Base-by-base conservation (phyloP, 2,888 invertebrate genomes). In the Lycaena phlaeas region DNA sequence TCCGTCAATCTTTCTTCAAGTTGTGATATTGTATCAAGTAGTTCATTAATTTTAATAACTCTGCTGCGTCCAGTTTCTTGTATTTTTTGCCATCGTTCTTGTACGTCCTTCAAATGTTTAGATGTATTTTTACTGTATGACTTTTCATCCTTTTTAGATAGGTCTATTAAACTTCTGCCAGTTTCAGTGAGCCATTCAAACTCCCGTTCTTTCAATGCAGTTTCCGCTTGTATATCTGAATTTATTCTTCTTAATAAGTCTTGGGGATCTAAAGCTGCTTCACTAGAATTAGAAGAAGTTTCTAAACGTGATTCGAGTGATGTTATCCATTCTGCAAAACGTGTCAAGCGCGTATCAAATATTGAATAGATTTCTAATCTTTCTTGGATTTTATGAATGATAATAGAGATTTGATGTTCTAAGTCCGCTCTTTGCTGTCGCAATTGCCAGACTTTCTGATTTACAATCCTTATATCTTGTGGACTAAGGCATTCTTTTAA, bases 401-500 rank as follows among this genome's bases (percentile, higher is more conserved):
- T 76, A 28, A 89, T 86, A 0, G 91, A 88, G 1, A 95, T 73
- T 61, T 93, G 92, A 54, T 93, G 91, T 54, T 94, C 92, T 2
- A 95, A 69, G 53, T 95, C 95, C 1, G 90, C 89, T 51, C 94
- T 90, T 55, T 93, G 92, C 61, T 95, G 94, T 69, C 89, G 87
- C 39, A 95, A 68, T 45, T 94, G 86, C 89, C 93, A 92, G 47
- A 91, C 87, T 50, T 89, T 88, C 63, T 95, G 95, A 52, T 90
- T 90, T 36, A 95, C 88, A 9, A 90, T 84, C 63, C 94, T 92
- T 71, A 94, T 91, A 59, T 96, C 95, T 34, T 90, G 88, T 0
- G 94, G 93, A 64, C 93, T 93, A 3, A 95, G 85, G 54, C 92
- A 93, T 62, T 95, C 94, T 56, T 94, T 93, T 2, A 96, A 77